A percentile compares a stretch with the other conserved stretches of the same genome.
Evolutionary conservation across 2,797 vertebrate species (phyloP).

Genomic region (Tachyglossus aculeatus): DNA sequence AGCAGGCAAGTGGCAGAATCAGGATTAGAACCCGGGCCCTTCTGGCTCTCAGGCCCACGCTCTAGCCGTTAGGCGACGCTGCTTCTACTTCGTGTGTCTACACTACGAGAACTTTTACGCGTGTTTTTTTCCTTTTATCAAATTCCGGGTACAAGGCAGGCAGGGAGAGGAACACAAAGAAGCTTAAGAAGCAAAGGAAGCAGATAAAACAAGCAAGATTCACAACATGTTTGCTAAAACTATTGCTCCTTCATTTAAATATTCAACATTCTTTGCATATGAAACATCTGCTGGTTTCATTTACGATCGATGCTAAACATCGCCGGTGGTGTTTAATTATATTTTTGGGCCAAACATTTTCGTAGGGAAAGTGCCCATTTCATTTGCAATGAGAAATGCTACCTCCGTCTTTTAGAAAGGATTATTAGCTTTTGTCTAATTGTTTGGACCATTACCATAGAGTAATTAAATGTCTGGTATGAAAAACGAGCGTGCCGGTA

Average conservation of each 20-base stretch:
- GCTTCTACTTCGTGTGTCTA: too few relatives aligned
- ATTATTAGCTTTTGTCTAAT: neutral
- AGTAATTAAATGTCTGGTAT: neutral
- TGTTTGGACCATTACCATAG: neutral
- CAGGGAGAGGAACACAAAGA: neutral
- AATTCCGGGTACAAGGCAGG: neutral
- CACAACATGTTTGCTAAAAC: neutral
- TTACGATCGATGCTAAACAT: conserved; percentile 5
- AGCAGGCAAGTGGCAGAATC: too few relatives aligned
- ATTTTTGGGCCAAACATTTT: neutral
- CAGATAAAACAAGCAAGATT: neutral
- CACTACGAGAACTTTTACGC: too few relatives aligned
- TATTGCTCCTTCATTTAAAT: neutral
- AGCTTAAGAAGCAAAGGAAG: neutral
- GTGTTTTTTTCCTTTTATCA: neutral
- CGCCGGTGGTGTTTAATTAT: neutral
- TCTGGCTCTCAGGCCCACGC: too few relatives aligned
- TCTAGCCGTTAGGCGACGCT: too few relatives aligned
- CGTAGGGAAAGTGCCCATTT: neutral
- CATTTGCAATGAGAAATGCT: neutral
- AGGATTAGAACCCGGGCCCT: too few relatives aligned
- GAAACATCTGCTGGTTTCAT: neutral
- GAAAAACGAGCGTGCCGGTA: neutral
- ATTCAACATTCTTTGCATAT: neutral
- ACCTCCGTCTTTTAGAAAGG: neutral